Evolutionary conservation across 2,888 invertebrate genomes (phyloP).

Genomic region (Rhimphoctona megacephalus): DNA sequence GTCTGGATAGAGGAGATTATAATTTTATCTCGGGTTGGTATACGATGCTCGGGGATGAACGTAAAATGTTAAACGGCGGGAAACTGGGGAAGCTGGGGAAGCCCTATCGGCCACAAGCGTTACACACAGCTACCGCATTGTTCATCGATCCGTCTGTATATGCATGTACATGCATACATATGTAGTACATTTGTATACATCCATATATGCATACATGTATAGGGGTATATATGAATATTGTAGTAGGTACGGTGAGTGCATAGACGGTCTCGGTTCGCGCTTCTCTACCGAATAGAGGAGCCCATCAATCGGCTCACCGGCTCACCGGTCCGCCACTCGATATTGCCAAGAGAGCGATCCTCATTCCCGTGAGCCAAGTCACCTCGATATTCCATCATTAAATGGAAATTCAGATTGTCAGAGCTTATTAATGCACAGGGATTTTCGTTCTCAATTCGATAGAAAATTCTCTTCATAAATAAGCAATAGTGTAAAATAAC

Average conservation of each 20-base stretch:
- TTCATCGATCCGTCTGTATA: slow-evolving; percentile 63
- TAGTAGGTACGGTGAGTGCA: slow-evolving; percentile 28
- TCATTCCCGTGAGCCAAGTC: slow-evolving; percentile 51
- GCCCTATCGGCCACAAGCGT: slow-evolving; percentile 32
- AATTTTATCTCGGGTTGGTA: slow-evolving; percentile 18
- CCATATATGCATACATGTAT: neutral
- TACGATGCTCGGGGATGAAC: slow-evolving; percentile 6
- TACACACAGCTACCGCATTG: slow-evolving; percentile 56
- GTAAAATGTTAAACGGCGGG: slow-evolving; percentile 54
- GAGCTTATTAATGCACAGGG: slow-evolving; percentile 5
- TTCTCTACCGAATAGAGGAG: slow-evolving; percentile 54
- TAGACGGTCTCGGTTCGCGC: slow-evolving; percentile 26
- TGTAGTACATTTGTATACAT: neutral
- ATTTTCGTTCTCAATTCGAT: neutral
- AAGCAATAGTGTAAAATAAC: neutral
- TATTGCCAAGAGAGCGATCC: slow-evolving; percentile 50
- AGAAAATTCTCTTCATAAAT: neutral
- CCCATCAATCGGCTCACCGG: slow-evolving; percentile 61
- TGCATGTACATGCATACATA: slow-evolving; percentile 1
- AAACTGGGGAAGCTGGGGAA: slow-evolving; percentile 14
- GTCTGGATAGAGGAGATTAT: slow-evolving; percentile 8
- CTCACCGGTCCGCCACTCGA: slow-evolving; percentile 48
- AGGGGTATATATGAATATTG: slow-evolving; percentile 1
- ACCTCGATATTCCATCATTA: slow-evolving; percentile 55
- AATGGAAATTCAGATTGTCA: slow-evolving; percentile 61